Base-by-base conservation (phyloP, 2,888 invertebrate genomes). In the Brachylomia viminalis region DNA sequence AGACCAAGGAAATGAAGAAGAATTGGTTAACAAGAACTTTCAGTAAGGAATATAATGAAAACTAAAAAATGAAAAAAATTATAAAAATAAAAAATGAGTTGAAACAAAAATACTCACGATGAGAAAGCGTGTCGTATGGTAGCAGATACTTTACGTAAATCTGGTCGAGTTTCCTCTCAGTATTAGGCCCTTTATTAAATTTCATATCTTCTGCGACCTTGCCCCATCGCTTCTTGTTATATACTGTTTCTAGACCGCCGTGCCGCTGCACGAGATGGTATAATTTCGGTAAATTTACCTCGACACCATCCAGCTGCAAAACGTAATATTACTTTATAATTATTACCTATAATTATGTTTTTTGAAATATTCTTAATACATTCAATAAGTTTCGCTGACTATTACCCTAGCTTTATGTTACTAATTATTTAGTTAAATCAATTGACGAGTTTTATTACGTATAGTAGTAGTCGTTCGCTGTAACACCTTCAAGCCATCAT, bases 91-190 rank as follows among this genome's bases (percentile, higher is more conserved):
- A n/a, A n/a, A n/a, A 23, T 30, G n/a, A 47, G 0, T 17, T 42
- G 42, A 49, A 49, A 56, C 20, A 47, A 11, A 2, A 45, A 65
- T 65, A 92, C 94, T 93, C 93, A 98, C 98, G 97, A 82, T 97
- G 97, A 0, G 98, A 98, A 7, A 99, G 94, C 0, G 98, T 98
- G 85, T 98, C 98, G 90, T 99, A 99, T 0, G 99, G 98, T 83
- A 99, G 95, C 65, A 99, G 96, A 93, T 98, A 99, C 97, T 98
- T 99, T 92, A 99, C 98, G 92, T 99, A 99, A 61, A 99, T 98
- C 85, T 98, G 98, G 91, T 99, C 99, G 13, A 99, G 95, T 91
- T 98, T 98, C 4, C 98, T 98, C 65, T 98, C 97, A 89, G 98
- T 98, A 90, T 98, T 98, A 0, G 98, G 98, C 15, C 98, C 97